Percentiles rank a stretch among this genome's conserved stretches.
These are phyloP conservation scores for Papilio dardanus DNA, from an alignment of 1,140 invertebrate genomes.

Conservation along the genomic window DNA sequence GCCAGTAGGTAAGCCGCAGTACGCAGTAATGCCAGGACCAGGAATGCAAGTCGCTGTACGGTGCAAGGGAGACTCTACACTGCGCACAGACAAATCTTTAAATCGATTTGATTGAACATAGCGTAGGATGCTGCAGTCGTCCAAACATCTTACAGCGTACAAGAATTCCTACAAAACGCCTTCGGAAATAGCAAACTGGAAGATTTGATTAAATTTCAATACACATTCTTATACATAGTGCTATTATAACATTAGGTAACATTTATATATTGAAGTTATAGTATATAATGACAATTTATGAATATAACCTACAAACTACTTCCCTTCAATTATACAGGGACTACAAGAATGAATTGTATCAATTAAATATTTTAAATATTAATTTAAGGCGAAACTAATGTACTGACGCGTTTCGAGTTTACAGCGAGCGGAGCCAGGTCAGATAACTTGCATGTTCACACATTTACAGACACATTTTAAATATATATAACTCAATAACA, in stretches of 20 bases:
- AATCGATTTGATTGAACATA: conserved; percentile 72
- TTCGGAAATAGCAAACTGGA: conserved; percentile 32
- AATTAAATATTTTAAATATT: conserved; percentile 70
- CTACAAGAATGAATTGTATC: conserved; percentile 77
- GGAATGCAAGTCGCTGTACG: conserved; percentile 65
- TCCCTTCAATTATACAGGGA: conserved; percentile 63
- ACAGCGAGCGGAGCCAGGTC: conserved; percentile 48
- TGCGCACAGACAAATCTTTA: conserved; percentile 74
- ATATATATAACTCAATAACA: conserved; percentile 60
- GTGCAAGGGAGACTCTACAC: conserved; percentile 62
- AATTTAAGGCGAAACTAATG: conserved; percentile 70
- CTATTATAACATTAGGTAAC: conserved; percentile 9
- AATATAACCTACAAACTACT: conserved; percentile 74
- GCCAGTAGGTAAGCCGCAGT: conserved; percentile 68
- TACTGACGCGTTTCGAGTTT: conserved; percentile 55
- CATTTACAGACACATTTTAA: conserved; percentile 51
- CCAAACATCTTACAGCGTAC: conserved; percentile 56
- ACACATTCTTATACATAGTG: conserved; percentile 7
- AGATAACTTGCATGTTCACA: conserved; percentile 68
- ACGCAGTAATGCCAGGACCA: conserved; percentile 67
- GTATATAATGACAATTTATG: conserved; percentile 62
- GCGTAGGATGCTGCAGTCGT: conserved; percentile 76
- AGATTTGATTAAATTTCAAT: conserved; percentile 44
- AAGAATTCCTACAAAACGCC: conserved; percentile 52
- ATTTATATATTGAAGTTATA: conserved; percentile 46